These are phyloP conservation scores for Anas bahamensis DNA, from an alignment of 2,797 vertebrate species.

Conservation along the genomic window DNA sequence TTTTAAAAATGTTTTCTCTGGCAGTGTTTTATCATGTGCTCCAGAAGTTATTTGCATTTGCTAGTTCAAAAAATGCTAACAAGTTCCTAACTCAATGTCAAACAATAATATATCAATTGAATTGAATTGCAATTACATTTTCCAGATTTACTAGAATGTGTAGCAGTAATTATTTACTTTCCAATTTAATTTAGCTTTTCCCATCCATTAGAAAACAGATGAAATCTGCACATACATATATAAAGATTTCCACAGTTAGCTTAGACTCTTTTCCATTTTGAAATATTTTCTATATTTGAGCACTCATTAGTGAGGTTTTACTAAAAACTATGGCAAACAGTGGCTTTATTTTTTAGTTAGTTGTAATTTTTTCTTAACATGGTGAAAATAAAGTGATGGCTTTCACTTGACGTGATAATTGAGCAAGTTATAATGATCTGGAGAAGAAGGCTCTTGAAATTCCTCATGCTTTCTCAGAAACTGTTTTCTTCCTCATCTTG, in stretches of 20 bases:
- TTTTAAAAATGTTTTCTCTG: neutral
- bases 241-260: neutral
- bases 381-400: neutral
- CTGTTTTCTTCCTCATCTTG: neutral
- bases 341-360: slow-evolving; percentile 9
- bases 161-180: neutral
- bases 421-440: neutral
- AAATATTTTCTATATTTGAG: neutral
- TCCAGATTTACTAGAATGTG: neutral
- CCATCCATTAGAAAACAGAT: neutral
- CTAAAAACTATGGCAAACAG: neutral
- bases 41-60: neutral
- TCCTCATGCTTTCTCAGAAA: neutral
- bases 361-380: neutral
- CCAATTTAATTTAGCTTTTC: neutral
- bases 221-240: neutral
- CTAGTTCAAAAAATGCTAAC: neutral
- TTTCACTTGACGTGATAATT: neutral
- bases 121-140: neutral
- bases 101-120: neutral
- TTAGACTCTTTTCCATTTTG: neutral
- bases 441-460: neutral
- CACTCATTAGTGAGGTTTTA: slow-evolving; percentile 4
- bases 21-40: neutral
- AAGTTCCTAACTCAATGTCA: neutral